Conservation (phyloP, 1,140 invertebrate genomes). For the Diabrotica undecimpunctata region DNA sequence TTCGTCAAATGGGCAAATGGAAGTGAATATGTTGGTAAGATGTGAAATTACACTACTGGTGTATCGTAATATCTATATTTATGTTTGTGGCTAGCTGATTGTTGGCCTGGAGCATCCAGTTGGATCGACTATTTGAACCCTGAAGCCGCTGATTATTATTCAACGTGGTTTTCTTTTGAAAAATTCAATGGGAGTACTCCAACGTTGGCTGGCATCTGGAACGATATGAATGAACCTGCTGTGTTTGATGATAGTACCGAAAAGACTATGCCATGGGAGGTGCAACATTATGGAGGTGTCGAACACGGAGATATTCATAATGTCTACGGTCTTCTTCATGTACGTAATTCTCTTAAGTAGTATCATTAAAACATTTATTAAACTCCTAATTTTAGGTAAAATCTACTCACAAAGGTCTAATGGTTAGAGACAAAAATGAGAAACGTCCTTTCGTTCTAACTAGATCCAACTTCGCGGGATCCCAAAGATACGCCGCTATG, state of each 20-base stretch:
- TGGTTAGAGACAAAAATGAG: slow-evolving; percentile 62
- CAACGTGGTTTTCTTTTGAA: slow-evolving; percentile 55
- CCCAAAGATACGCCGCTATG: slow-evolving; percentile 83
- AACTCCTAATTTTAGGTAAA: slow-evolving; percentile 41
- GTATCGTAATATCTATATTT: not conserved
- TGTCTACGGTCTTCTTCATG: slow-evolving; percentile 32
- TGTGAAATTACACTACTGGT: not conserved
- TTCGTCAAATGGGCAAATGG: slow-evolving; percentile 58
- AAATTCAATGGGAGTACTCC: slow-evolving; percentile 56
- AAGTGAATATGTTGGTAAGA: slow-evolving; percentile 10
- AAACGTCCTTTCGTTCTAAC: slow-evolving; percentile 87
- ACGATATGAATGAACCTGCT: slow-evolving; percentile 79
- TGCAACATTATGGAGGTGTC: slow-evolving; percentile 43
- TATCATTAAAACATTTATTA: not conserved
- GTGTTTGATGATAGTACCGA: slow-evolving; percentile 69
- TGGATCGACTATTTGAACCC: slow-evolving; percentile 69
- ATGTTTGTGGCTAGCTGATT: slow-evolving; percentile 67
- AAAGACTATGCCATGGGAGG: slow-evolving; percentile 56
- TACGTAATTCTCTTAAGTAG: too few species aligned
- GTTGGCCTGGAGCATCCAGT: slow-evolving; percentile 83
- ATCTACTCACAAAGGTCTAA: slow-evolving; percentile 73
- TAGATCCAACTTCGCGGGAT: slow-evolving; percentile 84
- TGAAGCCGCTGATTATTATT: slow-evolving; percentile 62
- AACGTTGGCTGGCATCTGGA: slow-evolving; percentile 64
- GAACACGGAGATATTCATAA: slow-evolving; percentile 31